Base-by-base conservation (phyloP, 2,797 vertebrate genomes). In the Myotis vivesi region DNA sequence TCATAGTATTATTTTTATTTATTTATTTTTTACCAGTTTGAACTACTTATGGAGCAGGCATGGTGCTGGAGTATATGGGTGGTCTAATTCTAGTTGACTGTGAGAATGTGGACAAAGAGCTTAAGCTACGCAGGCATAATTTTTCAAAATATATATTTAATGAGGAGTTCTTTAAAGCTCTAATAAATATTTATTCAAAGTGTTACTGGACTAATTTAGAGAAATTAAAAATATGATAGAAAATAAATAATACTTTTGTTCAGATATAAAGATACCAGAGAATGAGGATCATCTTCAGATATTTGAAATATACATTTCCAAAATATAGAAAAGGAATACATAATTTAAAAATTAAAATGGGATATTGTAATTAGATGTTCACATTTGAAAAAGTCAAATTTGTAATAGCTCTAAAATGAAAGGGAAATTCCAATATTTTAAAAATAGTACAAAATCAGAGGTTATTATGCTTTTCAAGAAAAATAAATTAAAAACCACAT, bases 301-400 rank as follows among this genome's bases (percentile, higher is more conserved):
- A 51, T 76, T 49, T 66, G 16, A 85, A 77, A 33, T 82, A 81
- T 0, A n/a, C 9, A n/a, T 49, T 8, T 19, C 9, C 7, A 73
- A 77, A 23, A n/a, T 16, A 30, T 62, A 80, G 55, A 62, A 92
- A 73, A 87, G 23, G 4, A 77, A 59, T n/a, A 13, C 1, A 64
- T 57, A 72, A 76, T 36, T 94, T 77, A 77, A 93, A 51, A 80
- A 49, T 62, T 68, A 89, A 93, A 77, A 64, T 33, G 11, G 77
- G 8, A 13, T 82, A 44, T 51, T 53, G 13, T 46, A 15, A 8
- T 44, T 71, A 53, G 23, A 77, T 55, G 79, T 81, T 23, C 25
- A 11, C 55, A 83, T 89, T 55, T 73, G 9, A 75, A 86, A 79
- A 87, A 57, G 33, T 66, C 13, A 76, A 88, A 59, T 95, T 95